phyloP scores from a whole-genome alignment of 2,113 vertebrate genomes.

The Tachuris rubrigastra region DNA sequence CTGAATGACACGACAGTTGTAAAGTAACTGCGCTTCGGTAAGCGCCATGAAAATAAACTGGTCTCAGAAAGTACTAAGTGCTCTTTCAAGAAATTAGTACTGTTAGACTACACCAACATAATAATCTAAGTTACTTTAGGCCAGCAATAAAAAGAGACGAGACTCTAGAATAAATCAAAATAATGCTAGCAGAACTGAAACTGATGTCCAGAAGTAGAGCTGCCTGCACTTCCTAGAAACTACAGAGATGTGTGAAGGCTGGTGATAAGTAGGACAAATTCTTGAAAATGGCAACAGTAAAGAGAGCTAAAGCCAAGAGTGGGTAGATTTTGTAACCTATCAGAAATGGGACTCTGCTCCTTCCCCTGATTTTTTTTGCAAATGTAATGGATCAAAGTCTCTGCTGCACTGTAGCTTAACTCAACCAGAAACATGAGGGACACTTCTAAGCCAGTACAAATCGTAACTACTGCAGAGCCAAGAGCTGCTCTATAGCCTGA shows the following conservation, averaged over 20 bases:
- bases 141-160: background rate
- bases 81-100: background rate
- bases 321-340: background rate
- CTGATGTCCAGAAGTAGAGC: background rate
- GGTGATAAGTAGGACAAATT: background rate
- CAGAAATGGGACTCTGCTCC: background rate
- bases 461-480: background rate
- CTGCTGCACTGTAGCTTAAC: background rate
- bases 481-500: background rate
- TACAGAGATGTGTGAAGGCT: background rate
- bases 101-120: background rate
- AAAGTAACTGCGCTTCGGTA: background rate
- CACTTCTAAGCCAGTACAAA: background rate
- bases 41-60: background rate
- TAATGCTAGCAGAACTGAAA: background rate
- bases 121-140: background rate
- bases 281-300: background rate
- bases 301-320: background rate
- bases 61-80: background rate
- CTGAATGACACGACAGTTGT: background rate
- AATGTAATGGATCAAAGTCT: slow-evolving; percentile 16
- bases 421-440: slow-evolving; percentile 30
- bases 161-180: background rate
- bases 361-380: background rate
- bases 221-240: background rate